Base-by-base conservation (phyloP, 2,797 vertebrate genomes). In the Odontamblyopus lacepedii region DNA sequence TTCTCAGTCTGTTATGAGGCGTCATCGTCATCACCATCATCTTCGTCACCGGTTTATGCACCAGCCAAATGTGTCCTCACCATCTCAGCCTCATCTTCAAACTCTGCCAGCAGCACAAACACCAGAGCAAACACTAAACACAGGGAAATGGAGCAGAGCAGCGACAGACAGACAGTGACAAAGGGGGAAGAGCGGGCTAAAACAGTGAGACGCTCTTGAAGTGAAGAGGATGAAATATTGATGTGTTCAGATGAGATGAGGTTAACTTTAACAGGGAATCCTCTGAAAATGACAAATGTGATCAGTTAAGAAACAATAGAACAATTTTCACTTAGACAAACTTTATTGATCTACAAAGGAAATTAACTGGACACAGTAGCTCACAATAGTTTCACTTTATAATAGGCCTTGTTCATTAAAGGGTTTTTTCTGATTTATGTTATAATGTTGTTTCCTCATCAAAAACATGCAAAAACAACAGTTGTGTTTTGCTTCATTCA, bases 151-250 rank as follows among this genome's bases (percentile, higher is more conserved):
- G 26, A 27, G 27, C 64, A 51, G 13, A 26, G 50, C 16, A 8
- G 48, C 9, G 18, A 67, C 27, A 67, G 48, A 67, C 26, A 67
- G 13, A 51, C 9, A 41, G 11, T 51, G 48, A 67, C 26, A 67
- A 35, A 35, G 12, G 32, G 50, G 11, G 35, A 48, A 64, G 32
- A 63, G 35, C 44, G 9, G n/a, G 62, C 35, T n/a, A 11, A 38
- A 23, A 35, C 32, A 63, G 62, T 1, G 62, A 41, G 50, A 27
- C 16, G 19, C 27, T 6, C 32, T 55, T 19, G 44, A 67, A 30
- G 16, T 11, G 26, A 32, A 27, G 50, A 67, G 27, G 53, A 67
- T 67, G 18, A 67, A 67, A 53, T 53, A 67, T 67, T 53, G 18
- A 53, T 51, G 27, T 53, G 27, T 66, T 66, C 29, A 29, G 48